These are phyloP conservation scores for Orthonevra nobilis DNA, from an alignment of 2,888 invertebrate species.

Conservation along the genomic window DNA sequence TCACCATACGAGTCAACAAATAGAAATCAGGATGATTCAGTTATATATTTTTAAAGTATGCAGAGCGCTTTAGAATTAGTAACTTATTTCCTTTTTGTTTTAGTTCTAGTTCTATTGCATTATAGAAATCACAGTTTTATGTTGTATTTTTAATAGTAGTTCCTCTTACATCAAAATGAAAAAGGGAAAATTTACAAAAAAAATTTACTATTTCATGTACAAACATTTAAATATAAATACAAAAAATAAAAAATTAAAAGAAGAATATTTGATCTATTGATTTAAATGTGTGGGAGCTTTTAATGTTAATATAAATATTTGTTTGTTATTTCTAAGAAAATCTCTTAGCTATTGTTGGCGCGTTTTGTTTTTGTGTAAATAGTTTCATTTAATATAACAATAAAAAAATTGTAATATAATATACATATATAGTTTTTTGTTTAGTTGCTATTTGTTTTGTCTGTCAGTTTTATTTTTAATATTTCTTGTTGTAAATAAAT, in stretches of 20 bases:
- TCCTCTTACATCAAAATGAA: conserved; percentile 34
- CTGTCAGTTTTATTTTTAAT: conserved; percentile 33
- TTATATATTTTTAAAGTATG: conserved; percentile 47
- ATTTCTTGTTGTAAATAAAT: conserved; percentile 61
- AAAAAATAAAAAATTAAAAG: conserved; percentile 58
- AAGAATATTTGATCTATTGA: conserved; percentile 52
- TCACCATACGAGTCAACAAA: conserved; percentile 19
- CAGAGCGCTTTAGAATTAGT: conserved; percentile 52
- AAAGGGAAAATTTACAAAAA: conserved; percentile 18
- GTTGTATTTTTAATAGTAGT: conserved; percentile 36
- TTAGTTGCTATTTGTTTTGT: conserved; percentile 51
- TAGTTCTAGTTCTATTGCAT: conserved; percentile 69
- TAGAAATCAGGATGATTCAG: no score
- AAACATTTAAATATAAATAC: conserved; percentile 31
- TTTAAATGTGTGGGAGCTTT: conserved; percentile 28
- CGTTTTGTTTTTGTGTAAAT: conserved; percentile 63
- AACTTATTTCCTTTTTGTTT: conserved; percentile 67
- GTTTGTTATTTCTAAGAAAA: conserved; percentile 24
- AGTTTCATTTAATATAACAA: conserved; percentile 68
- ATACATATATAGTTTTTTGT: conserved; percentile 31
- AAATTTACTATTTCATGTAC: conserved; percentile 41
- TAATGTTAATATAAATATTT: conserved; percentile 49
- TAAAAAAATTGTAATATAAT: conserved; percentile 66
- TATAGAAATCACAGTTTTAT: conserved; percentile 70
- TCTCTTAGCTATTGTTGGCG: conserved; percentile 66